Evolutionary conservation across 2,797 vertebrate genomes (phyloP), one percentile per base, ranked within the genome.

Genomic region (Peromyscus attwateri): DNA sequence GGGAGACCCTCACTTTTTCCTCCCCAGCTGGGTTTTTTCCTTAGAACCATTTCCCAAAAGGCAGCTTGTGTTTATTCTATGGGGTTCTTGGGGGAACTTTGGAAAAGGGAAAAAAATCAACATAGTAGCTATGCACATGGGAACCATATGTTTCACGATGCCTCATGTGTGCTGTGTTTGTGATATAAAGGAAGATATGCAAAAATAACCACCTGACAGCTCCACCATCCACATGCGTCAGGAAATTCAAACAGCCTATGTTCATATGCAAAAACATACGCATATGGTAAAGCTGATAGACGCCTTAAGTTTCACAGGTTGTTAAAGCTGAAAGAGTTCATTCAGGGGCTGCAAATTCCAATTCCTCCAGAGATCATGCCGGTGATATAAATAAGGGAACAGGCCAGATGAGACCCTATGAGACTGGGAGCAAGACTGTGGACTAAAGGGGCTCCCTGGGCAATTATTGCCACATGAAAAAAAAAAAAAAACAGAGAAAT

Each of bases 41-140:
- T 96, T 82, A 92, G 87, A 95, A 83, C 25, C 96, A 88, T 94
- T 87, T 97, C 91, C 4, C 1, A 95, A 96, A 89, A 79, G 89
- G 91, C 94, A 98, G 95, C 87, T 96, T 98, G 79, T 97, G 87
- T 97, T 98, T 97, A 93, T 94, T 92, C 88, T 89, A 79, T 34
- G 83, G 83, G 89, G 89, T 46, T 97, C 95, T 95, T 49, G 64
- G 85, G 89, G 87, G 91, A 97, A 52, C 90, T 88, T 71, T 29
- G 95, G 82, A 87, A 94, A 91, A 75, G 46, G 9, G 77, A 84
- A 83, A 92, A 95, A 96, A 96, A 73, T 94, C 93, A 96, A 95
- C 94, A 95, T 95, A 96, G 82, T 84, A 89, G 75, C 75, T 77
- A 92, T 55, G 31, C 71, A n/a, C 80, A 92, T 70, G 90, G 93